Conservation (phyloP, 2,113 vertebrate species). For the Rostratula benghalensis region DNA sequence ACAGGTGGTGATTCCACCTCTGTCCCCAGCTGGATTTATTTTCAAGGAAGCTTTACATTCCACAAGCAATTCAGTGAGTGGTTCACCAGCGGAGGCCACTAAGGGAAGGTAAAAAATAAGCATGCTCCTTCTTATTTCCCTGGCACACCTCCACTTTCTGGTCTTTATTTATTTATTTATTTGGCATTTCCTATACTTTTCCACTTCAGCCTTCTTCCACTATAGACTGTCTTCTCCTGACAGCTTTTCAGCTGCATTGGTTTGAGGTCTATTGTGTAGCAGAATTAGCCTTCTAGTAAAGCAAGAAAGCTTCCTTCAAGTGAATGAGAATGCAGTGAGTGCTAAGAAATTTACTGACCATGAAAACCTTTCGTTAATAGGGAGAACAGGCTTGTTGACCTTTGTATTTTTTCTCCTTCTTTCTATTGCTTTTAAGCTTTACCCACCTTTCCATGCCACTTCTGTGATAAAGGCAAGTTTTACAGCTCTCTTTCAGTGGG, state of each 20-base stretch:
- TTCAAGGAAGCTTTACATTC: constrained; percentile 68
- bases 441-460: neutral
- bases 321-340: neutral
- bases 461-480: constrained; percentile 2
- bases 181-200: neutral
- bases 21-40: constrained; percentile 69
- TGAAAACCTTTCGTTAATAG: constrained; percentile 14
- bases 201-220: neutral
- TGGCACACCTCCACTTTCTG: constrained; percentile 10
- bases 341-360: constrained; percentile 41
- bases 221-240: neutral
- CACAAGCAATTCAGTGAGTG: constrained; percentile 52
- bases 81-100: constrained; percentile 47
- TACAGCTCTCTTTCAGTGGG: constrained; percentile 6
- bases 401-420: neutral
- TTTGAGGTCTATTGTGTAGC: neutral
- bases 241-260: constrained; percentile 8
- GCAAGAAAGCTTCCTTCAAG: neutral
- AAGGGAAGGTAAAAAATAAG: constrained; percentile 61
- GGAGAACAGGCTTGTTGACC: constrained; percentile 7
- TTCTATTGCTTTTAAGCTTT: constrained; percentile 1
- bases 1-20: constrained; percentile 71
- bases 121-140: constrained; percentile 23
- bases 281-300: constrained; percentile 25
- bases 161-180: neutral